Evolutionary conservation across 2,888 invertebrate genomes (phyloP), one percentile per base, ranked within the genome.

Genomic region (Cantharis nigra): DNA sequence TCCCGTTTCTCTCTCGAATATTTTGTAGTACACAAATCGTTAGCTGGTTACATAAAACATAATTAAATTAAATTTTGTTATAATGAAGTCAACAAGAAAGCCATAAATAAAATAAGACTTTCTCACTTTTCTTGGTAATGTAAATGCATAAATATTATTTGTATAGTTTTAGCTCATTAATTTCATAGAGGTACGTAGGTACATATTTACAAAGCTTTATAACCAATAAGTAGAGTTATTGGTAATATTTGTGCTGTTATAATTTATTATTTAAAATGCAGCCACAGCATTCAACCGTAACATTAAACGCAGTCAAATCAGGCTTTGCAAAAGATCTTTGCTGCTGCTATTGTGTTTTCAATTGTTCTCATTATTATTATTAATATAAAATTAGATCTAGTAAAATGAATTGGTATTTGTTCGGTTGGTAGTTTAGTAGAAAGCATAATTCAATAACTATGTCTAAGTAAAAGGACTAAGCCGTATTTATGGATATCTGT

Each of bases 101-200:
- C 62, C 26, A 28, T 63, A 63, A 71, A 71, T 71, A 63, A 28
- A 71, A 16, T 20, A 28, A 63, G 14, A 71, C 71, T 63, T 71
- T 71, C 71, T 62, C 71, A 63, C 63, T 71, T 71, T 71, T 71
- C 71, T 28, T 71, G 30, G 28, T 63, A 49, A 49, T 49, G 49
- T 49, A 49, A 49, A 49, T 49, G 49, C 49, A 49, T 49, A 49
- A 49, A 49, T 49, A 49, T 49, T 49, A 69, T 74, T 74, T 69
- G 18, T 20, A 16, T 16, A 69, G 73, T 28, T 69, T 62, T 74
- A 69, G 28, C 33, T 74, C 73, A 74, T 74, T 74, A 74, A 74
- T 62, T 74, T 69, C 14, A 74, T 49, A 33, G 62, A 74, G 62
- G 73, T 28, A 74, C 18, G 65, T 33, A 73, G 67, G 73, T 26